A percentile compares a stretch with the other conserved stretches of the same genome.
Evolutionary conservation across 2,113 vertebrate genomes (phyloP).

Genomic region (Myodes glareolus): DNA sequence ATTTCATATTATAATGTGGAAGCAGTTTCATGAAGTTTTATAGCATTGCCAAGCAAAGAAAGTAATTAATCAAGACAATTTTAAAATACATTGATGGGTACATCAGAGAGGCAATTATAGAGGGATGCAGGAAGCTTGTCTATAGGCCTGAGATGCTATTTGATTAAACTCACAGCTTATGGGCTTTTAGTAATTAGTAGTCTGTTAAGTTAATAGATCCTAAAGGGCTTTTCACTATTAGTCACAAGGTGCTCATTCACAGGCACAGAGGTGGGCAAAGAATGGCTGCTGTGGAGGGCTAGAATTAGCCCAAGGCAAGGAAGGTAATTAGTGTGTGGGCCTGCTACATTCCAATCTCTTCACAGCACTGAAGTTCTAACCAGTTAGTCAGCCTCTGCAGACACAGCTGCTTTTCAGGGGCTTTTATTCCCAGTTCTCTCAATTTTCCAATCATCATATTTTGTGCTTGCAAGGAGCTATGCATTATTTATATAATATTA

Average conservation of each 20-base stretch:
- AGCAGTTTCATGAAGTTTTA: background rate
- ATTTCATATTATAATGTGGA: background rate
- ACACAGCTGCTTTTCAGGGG: background rate
- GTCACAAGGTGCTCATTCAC: background rate
- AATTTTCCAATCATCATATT: background rate
- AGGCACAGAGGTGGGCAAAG: background rate
- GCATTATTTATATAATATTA: background rate
- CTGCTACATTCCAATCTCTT: background rate
- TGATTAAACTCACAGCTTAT: background rate
- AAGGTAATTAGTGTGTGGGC: background rate
- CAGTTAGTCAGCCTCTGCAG: background rate
- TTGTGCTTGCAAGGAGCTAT: background rate
- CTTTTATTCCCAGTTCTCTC: background rate
- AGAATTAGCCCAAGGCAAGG: background rate
- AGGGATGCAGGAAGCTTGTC: background rate
- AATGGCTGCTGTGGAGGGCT: background rate
- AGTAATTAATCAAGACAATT: background rate
- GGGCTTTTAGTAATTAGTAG: background rate
- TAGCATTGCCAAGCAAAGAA: background rate
- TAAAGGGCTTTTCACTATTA: background rate
- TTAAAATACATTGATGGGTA: background rate
- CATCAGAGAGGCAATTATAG: background rate
- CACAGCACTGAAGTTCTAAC: background rate
- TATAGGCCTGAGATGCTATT: background rate
- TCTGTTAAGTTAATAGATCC: background rate